Evolutionary conservation across 2,113 vertebrate species (phyloP), one percentile per base, ranked within the genome.

Genomic region (Perca schrenkii): DNA sequence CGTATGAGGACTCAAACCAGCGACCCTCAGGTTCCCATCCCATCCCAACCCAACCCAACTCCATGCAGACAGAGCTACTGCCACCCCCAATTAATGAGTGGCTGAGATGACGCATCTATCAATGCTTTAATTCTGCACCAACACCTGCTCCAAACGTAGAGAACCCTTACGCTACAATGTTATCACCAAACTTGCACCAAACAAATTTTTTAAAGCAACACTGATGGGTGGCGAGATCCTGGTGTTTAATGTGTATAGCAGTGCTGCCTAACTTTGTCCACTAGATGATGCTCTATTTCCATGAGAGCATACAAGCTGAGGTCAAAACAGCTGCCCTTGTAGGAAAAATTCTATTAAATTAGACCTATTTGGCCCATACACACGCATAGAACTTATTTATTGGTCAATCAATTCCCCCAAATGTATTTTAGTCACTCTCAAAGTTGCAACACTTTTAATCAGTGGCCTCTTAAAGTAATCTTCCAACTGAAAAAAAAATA

Each of bases 281-380:
- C 84, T 58, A 89, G 91, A 56, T 77, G 86, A 2, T 1, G 86
- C 65, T 89, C 16, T 79, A 73, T 61, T 64, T 80, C 40, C 72
- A 85, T 17, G 1, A 16, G 2, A 58, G 4, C 10, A 60, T 8
- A 63, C 17, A 68, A 31, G 14, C 22, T 34, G 60, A 68, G 3
- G 63, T 53, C 60, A 83, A 43, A 46, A 21, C 36, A 21, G n/a
- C 52, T 54, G 46, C 67, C 14, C 31, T 54, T 52, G 8, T 6
- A 5, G 1, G 34, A 22, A 50, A 2, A 3, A n/a, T 15, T 19
- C 1, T 3, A 52, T 36, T 16, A 4, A 66, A 12, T n/a, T 50
- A 25, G n/a, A 36, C 4, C 8, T n/a, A 1, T 52, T 43, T 64
- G 22, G 15, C 50, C 49, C 5, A 14, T 52, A 4, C 58, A 53